A percentile compares a stretch with the other conserved stretches of the same genome.
Conservation (phyloP, 2,113 vertebrate genomes). For the Hyperopisus bebe region DNA sequence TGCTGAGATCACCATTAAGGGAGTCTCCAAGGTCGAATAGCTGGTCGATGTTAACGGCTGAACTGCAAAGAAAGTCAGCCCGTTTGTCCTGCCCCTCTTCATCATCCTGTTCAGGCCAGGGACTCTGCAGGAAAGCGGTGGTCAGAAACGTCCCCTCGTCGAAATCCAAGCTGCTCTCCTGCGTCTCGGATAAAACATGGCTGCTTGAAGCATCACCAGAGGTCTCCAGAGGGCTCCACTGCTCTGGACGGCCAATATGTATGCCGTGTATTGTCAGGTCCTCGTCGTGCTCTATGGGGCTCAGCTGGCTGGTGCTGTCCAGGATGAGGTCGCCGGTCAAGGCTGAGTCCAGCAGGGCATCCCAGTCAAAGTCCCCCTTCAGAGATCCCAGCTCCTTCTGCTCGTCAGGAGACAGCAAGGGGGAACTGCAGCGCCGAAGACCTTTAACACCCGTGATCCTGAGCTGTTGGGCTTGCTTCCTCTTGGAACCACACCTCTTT, state of each 20-base stretch:
- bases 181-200: slow-evolving; percentile 49
- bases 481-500: slow-evolving; percentile 25
- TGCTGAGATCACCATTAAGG: slow-evolving; percentile 60
- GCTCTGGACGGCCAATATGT: slow-evolving; percentile 49
- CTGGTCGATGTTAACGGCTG: slow-evolving; percentile 66
- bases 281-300: slow-evolving; percentile 53
- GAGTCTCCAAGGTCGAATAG: slow-evolving; percentile 70
- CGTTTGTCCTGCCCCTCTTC: slow-evolving; percentile 33
- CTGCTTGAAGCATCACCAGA: background rate
- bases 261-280: slow-evolving; percentile 65
- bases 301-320: slow-evolving; percentile 67
- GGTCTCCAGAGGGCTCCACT: slow-evolving; percentile 49
- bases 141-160: slow-evolving; percentile 82
- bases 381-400: slow-evolving; percentile 75
- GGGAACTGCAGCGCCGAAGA: slow-evolving; percentile 57
- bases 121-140: slow-evolving; percentile 78
- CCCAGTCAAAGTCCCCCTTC: slow-evolving; percentile 93
- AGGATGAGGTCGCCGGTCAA: slow-evolving; percentile 72
- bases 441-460: slow-evolving; percentile 57
- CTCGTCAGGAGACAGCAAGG: slow-evolving; percentile 71
- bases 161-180: slow-evolving; percentile 66
- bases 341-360: slow-evolving; percentile 75
- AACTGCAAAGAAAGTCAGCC: slow-evolving; percentile 63
- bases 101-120: slow-evolving; percentile 81
- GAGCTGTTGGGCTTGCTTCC: slow-evolving; percentile 59